Conservation (phyloP, 2,888 invertebrate genomes). For the Nomada flava region DNA sequence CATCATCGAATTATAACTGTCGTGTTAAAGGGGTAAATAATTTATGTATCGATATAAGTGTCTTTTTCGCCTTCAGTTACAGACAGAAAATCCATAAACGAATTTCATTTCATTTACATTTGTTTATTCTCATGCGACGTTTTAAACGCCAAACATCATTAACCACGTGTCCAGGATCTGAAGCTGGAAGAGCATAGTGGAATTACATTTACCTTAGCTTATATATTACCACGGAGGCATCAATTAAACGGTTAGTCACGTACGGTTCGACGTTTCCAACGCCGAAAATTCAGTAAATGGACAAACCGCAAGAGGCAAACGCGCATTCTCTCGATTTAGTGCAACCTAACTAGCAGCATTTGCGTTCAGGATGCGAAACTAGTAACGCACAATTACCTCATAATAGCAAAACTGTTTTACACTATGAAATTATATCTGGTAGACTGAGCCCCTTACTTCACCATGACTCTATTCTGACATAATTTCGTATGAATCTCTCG, state of each 20-base stretch:
- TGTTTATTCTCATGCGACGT: background rate
- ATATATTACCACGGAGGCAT: background rate
- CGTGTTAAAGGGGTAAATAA: no score
- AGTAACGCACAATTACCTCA: slow-evolving; percentile 22
- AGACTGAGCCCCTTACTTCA: slow-evolving; percentile 11
- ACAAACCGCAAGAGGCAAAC: slow-evolving; percentile 15
- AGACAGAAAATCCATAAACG: no score
- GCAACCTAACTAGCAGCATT: slow-evolving; percentile 23
- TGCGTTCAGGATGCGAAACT: slow-evolving; percentile 9
- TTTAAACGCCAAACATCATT: background rate
- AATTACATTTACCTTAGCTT: background rate
- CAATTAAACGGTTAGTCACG: slow-evolving; percentile 15
- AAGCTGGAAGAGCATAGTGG: background rate
- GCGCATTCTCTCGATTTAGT: slow-evolving; percentile 18
- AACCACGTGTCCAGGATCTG: no score
- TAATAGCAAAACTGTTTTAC: slow-evolving; percentile 31
- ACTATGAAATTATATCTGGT: slow-evolving; percentile 22
- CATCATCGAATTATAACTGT: no score
- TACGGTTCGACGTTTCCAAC: background rate
- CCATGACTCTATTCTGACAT: background rate
- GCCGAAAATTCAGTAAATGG: slow-evolving; percentile 17
- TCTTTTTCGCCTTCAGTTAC: no score
- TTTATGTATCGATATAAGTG: no score
- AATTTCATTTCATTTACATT: no score
- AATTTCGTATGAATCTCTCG: slow-evolving; percentile 5